Base-by-base conservation (phyloP, 2,797 vertebrate genomes). In the Delichon dasypus region DNA sequence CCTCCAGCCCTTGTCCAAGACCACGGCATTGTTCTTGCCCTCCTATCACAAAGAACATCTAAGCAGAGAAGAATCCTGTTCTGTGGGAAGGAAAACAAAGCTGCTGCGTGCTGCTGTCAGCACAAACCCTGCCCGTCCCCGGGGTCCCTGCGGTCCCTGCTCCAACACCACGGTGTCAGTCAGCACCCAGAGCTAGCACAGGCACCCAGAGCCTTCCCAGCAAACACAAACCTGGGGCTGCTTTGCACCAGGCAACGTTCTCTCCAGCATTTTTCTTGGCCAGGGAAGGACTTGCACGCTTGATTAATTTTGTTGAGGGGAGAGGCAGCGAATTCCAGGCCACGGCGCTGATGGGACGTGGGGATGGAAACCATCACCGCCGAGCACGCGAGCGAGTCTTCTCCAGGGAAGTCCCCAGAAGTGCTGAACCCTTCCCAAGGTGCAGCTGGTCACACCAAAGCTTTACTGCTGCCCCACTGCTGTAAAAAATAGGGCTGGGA, bases 251-350 rank as follows among this genome's bases (percentile, higher is more conserved):
- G 89, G 73, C 78, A 36, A 48, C 25, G 71, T 87, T 93, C 77
- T 67, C 71, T 66, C 84, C 94, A 55, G 48, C 92, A 18, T 85
- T 96, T 81, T 26, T 90, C 94, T 95, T 92, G 86, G 94, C 95
- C 66, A 42, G 94, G 29, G 68, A 66, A 91, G 74, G 83, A 11
- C 48, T 19, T 5, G 23, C 55, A 25, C 6, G 48, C 89, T 81
- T 70, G 90, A 95, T 93, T 91, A 53, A 91, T 96, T 89, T 47
- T 72, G 61, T 22, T 85, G 36, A 55, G 74, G 82, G 78, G 70
- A 91, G 76, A 19, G 16, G 80, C 68, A 30, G 62, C 0, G 45
- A 29, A 48, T 88, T 92, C 66, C 86, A 92, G 81, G 85, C 45
- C 54, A 3, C 5, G 9, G 53, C 0, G 27, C 61, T 32, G 50